Conservation (phyloP, 2,888 invertebrate genomes). For the Fragum whitleyi region DNA sequence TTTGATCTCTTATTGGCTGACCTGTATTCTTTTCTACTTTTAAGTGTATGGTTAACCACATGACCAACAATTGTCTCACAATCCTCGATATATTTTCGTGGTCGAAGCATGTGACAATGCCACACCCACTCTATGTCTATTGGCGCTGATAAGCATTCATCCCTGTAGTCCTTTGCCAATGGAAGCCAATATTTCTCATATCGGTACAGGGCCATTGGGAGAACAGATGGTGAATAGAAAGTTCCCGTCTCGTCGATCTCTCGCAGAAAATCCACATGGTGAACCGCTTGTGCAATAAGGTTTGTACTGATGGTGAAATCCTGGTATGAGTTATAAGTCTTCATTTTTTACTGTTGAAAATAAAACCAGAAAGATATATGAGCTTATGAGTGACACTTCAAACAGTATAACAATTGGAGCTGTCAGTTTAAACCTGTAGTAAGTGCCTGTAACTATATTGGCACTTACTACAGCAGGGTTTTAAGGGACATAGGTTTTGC, state of each 20-base stretch:
- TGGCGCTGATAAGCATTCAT: conserved; percentile 84
- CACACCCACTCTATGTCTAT: conserved; percentile 86
- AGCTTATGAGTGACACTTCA: no score
- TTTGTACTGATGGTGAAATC: not conserved
- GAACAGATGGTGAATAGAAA: not conserved
- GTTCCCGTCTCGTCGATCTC: not conserved
- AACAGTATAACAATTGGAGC: no score
- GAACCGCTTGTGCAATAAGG: conserved; percentile 14
- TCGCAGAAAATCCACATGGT: conserved; percentile 20
- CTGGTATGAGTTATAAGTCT: not conserved
- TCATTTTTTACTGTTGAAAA: not conserved
- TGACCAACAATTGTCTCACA: conserved; percentile 68
- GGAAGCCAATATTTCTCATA: conserved; percentile 86
- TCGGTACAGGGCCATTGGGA: conserved; percentile 76
- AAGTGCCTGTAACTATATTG: no score
- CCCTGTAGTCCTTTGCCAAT: conserved; percentile 79
- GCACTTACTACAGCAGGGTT: no score
- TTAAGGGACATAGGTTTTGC: no score
- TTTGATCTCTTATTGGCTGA: conserved; percentile 67
- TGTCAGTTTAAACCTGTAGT: no score
- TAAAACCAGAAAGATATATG: no score
- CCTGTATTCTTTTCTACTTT: conserved; percentile 68
- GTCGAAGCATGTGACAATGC: conserved; percentile 85
- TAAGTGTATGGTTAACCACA: conserved; percentile 79
- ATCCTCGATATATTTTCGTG: conserved; percentile 78